phyloP scores from a whole-genome alignment of 2,113 vertebrate genomes.

The Puntigrus tetrazona region DNA sequence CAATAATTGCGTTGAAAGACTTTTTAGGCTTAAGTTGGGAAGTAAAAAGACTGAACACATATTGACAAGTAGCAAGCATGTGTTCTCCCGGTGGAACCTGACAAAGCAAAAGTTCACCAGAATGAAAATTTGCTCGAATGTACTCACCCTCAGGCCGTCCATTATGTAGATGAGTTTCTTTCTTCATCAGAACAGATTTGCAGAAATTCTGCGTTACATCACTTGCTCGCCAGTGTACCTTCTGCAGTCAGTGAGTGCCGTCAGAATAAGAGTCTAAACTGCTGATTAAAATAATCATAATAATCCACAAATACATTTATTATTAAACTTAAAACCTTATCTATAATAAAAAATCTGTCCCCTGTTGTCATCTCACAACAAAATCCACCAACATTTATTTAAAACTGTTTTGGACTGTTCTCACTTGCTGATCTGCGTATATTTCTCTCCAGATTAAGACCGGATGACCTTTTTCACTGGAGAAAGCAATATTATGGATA shows the following conservation, averaged over 20 bases:
- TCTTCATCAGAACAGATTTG: not conserved
- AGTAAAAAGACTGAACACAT: not conserved
- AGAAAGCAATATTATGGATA: not conserved
- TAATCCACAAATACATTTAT: not conserved
- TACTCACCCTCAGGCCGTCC: not conserved
- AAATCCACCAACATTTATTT: too few relatives aligned
- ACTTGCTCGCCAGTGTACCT: not conserved
- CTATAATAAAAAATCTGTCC: not conserved
- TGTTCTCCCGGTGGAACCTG: not conserved
- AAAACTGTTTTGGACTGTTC: not conserved
- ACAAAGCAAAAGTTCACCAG: not conserved
- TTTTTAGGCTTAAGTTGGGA: not conserved
- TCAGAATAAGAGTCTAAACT: not conserved
- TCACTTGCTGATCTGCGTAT: not conserved
- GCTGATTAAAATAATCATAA: not conserved
- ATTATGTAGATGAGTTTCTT: not conserved
- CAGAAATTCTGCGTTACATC: not conserved
- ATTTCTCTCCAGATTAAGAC: not conserved
- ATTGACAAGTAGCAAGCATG: not conserved
- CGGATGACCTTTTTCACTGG: not conserved
- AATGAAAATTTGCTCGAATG: not conserved
- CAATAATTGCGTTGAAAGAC: too few relatives aligned
- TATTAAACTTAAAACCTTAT: not conserved
- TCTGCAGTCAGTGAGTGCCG: not conserved
- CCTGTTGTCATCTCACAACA: not conserved